Percentiles rank a stretch among this genome's conserved stretches.
Conservation (phyloP, 1,140 invertebrate species). For the Zaprionus lachaisei region DNA sequence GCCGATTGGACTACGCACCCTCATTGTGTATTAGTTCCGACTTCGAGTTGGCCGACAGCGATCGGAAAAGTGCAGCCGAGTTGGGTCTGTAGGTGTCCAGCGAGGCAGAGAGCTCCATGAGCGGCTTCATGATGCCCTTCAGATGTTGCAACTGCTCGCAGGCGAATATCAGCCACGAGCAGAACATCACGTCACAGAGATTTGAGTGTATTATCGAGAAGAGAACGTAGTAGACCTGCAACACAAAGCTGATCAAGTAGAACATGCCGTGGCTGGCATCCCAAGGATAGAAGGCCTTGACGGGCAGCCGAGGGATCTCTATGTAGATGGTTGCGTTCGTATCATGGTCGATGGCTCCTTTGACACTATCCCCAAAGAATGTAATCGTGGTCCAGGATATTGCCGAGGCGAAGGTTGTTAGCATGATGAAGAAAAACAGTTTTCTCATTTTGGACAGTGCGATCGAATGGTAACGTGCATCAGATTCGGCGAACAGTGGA, state of each 20-base stretch:
- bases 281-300: conserved; percentile 91
- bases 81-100: conserved; percentile 92
- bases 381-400: conserved; percentile 90
- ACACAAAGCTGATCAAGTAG: conserved; percentile 88
- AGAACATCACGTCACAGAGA: conserved; percentile 91
- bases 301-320: conserved; percentile 89
- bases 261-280: conserved; percentile 88
- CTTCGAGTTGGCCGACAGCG: conserved; percentile 86
- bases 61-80: conserved; percentile 90
- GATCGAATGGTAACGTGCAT: conserved; percentile 90
- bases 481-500: conserved; percentile 93
- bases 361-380: conserved; percentile 90
- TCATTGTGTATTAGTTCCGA: conserved; percentile 85
- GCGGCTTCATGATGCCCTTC: conserved; percentile 92
- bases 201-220: conserved; percentile 90
- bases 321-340: conserved; percentile 89
- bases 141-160: conserved; percentile 93
- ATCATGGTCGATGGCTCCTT: conserved; percentile 88
- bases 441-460: conserved; percentile 91
- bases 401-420: conserved; percentile 87
- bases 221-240: conserved; percentile 91
- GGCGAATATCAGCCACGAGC: conserved; percentile 92
- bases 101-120: conserved; percentile 93
- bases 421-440: conserved; percentile 88
- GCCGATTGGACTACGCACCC: conserved; percentile 70